Conservation (phyloP, 2,888 invertebrate species). For the Eristalis tenax region DNA sequence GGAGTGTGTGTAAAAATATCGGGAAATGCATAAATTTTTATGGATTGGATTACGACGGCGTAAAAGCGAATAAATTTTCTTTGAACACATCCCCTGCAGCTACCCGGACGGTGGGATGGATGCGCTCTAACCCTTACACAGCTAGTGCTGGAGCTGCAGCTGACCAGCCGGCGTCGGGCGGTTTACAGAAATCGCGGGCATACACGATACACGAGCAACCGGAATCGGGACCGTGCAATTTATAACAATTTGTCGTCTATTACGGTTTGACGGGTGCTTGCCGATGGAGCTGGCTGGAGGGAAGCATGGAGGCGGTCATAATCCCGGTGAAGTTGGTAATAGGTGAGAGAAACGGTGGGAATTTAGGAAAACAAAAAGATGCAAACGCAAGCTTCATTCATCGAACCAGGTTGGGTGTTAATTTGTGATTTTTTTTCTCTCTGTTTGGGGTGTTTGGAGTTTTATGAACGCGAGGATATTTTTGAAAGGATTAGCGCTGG, state of each 20-base stretch:
- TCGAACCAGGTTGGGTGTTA: conserved; percentile 3
- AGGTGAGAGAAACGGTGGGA: conserved; percentile 26
- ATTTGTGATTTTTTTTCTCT: not conserved
- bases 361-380: conserved; percentile 30
- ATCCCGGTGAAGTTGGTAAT: conserved; percentile 52
- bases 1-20: conserved; percentile 66
- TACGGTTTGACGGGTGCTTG: conserved; percentile 52
- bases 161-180: not conserved
- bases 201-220: conserved; percentile 27
- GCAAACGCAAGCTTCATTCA: not conserved
- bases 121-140: conserved; percentile 1
- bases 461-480: conserved; percentile 47
- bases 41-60: conserved; percentile 72
- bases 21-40: conserved; percentile 71
- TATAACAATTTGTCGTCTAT: conserved; percentile 72
- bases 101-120: conserved; percentile 6
- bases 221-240: conserved; percentile 63
- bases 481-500: conserved; percentile 48
- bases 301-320: conserved; percentile 45
- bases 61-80: conserved; percentile 71
- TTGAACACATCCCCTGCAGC: conserved; percentile 38
- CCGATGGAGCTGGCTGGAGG: conserved; percentile 19
- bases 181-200: conserved; percentile 46
- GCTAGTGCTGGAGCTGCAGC: conserved; percentile 7
- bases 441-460: not conserved